phyloP scores from a whole-genome alignment of 64 coral and sea anemone genomes.

The Pachyseris speciosa region DNA sequence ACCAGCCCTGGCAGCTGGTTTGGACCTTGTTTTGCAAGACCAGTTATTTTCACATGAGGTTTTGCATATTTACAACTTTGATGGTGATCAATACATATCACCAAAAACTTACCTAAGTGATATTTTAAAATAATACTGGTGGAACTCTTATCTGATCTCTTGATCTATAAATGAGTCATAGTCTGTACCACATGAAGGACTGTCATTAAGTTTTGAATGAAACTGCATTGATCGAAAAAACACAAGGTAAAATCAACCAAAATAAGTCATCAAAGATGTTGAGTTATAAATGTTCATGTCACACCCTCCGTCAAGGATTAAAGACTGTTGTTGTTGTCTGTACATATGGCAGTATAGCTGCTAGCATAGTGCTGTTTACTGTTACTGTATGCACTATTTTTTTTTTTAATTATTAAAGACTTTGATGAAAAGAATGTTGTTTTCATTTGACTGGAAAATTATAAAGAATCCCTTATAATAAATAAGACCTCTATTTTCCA shows the following conservation, averaged over 20 bases:
- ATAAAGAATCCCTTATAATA: background rate
- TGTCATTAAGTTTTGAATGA: background rate
- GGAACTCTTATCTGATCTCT: background rate
- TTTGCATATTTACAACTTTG: background rate
- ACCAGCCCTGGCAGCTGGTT: background rate
- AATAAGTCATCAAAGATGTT: background rate
- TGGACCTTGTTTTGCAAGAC: background rate
- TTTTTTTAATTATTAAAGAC: background rate
- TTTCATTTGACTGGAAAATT: conserved; percentile 7
- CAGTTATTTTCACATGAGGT: background rate
- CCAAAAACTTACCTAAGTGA: background rate
- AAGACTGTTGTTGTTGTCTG: conserved; percentile 6
- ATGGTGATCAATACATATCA: background rate
- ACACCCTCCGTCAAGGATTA: background rate
- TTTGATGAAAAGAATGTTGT: background rate
- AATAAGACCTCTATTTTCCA: background rate
- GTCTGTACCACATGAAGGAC: background rate
- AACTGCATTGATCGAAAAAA: background rate
- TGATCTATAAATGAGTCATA: background rate
- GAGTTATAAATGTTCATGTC: background rate
- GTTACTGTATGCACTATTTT: background rate
- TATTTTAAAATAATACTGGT: background rate
- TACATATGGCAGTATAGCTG: conserved; percentile 3
- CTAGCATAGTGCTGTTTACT: background rate
- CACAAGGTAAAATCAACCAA: background rate